phyloP scores from a whole-genome alignment of 1,140 invertebrate genomes.

The Drosophila parvula region DNA sequence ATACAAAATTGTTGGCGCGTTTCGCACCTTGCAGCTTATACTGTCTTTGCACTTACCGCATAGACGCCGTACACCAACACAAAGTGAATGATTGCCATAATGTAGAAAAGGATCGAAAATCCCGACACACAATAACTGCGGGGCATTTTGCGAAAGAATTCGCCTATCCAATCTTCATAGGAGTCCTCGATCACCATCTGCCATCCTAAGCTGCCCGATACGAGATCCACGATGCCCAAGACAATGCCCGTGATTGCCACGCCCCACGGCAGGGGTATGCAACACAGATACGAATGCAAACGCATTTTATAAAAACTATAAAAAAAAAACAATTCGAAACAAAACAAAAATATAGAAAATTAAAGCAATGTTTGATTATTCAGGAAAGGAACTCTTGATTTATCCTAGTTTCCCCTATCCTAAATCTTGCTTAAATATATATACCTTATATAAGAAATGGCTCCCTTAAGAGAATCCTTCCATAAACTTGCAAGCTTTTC shows the following conservation, averaged over 20 bases:
- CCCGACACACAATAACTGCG: slow-evolving; percentile 4
- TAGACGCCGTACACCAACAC: slow-evolving; percentile 26
- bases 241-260: slow-evolving; percentile 16
- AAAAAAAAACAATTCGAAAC: neutral
- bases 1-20: too few species aligned
- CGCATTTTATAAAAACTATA: slow-evolving; percentile 6
- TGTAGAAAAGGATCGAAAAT: slow-evolving; percentile 7
- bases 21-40: too few species aligned
- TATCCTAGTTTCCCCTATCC: too few species aligned
- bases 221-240: slow-evolving; percentile 10
- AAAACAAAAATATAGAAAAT: neutral
- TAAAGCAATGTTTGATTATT: neutral
- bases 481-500: too few species aligned
- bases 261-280: slow-evolving; percentile 20
- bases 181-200: slow-evolving; percentile 16
- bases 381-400: neutral
- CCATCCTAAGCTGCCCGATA: slow-evolving; percentile 5
- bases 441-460: too few species aligned
- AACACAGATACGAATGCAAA: slow-evolving; percentile 26
- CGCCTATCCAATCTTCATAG: neutral
- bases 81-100: slow-evolving; percentile 7
- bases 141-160: slow-evolving; percentile 32
- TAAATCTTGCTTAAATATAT: too few species aligned
- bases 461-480: too few species aligned
- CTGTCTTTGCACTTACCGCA: slow-evolving; percentile 11